Base-by-base conservation (phyloP, 2,888 invertebrate species). In the Trissonchulus latispiculum region DNA sequence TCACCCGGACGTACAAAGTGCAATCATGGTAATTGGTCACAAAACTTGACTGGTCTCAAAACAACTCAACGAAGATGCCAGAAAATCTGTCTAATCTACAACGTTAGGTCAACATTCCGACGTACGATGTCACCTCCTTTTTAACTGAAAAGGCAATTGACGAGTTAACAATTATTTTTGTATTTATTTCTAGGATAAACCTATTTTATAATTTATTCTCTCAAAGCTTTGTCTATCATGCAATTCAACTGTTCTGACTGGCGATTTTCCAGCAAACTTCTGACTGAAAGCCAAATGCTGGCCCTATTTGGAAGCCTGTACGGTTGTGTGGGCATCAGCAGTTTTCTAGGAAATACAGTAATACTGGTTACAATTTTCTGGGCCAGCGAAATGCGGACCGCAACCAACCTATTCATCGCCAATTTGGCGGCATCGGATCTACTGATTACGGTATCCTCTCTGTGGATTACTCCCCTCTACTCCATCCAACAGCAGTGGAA, bases 321-420 rank as follows among this genome's bases (percentile, higher is more conserved):
- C 33, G 69, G 36, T n/a, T 35, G 31, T 36, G 29, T 68, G 33
- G 69, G 69, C 2, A 2, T 68, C 8, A 28, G n/a, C 8, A 36
- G 36, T 23, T 35, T 68, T n/a, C 2, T 68, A 8, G 69, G 69
- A 28, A 68, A 68, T 36, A n/a, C 35, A 3, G 3, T 36, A 15
- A 68, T 68, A 35, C 33, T 68, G n/a, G 8, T 32, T 33, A 36
- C 36, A 2, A 15, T 68, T 15, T 32, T 23, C 3, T 15, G 36
- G 3, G 8, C n/a, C 2, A 23, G 8, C 3, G 90, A 92, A 35
- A 96, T 97, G 96, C 95, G 95, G 83, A 95, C 95, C 0, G 95
- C 96, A 48, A 97, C 97, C 1, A 97, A 97, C 84, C 88, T 95
- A 72, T 97, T 97, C 85, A 97, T 97, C 81, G 92, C 93, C 62